These are phyloP conservation scores for Lithophane semibrunnea DNA, from an alignment of 2,888 invertebrate species.

Conservation along the genomic window DNA sequence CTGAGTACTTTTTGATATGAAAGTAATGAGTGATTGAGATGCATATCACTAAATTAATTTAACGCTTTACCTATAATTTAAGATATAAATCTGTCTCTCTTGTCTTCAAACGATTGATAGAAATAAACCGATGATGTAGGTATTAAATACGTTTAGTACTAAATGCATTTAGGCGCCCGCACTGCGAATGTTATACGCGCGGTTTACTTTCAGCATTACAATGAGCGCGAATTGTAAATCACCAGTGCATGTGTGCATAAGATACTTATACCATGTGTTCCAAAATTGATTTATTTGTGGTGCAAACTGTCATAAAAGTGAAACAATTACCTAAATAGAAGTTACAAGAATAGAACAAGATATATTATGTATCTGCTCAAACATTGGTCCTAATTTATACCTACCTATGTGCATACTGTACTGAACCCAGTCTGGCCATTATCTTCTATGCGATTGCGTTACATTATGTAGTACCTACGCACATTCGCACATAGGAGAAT, in stretches of 20 bases:
- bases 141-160: background rate
- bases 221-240: too few species aligned
- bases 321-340: background rate
- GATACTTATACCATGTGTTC: too few species aligned
- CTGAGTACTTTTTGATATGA: background rate
- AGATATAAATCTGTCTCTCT: background rate
- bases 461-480: background rate
- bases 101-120: background rate
- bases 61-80: background rate
- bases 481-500: background rate
- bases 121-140: background rate
- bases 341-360: background rate
- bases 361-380: background rate
- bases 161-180: too few species aligned
- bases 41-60: background rate
- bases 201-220: too few species aligned
- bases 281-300: too few species aligned
- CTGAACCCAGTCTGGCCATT: background rate
- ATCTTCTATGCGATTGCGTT: background rate
- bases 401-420: background rate
- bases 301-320: background rate
- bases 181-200: too few species aligned
- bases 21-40: background rate
- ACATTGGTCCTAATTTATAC: background rate
- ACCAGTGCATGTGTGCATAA: too few species aligned